Evolutionary conservation across 2,888 invertebrate species (phyloP).

Genomic region (Epinotia ramella): DNA sequence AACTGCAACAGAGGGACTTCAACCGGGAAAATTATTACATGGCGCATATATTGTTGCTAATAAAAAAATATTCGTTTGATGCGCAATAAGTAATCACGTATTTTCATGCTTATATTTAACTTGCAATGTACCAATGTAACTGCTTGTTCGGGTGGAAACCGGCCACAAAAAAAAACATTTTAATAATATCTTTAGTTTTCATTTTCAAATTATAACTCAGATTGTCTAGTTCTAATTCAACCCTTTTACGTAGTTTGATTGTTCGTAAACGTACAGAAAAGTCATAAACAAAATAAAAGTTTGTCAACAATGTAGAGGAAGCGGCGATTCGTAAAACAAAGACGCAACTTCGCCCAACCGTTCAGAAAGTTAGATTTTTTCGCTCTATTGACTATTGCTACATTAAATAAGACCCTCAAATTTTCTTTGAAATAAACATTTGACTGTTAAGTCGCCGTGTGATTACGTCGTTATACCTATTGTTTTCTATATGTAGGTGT

Average conservation of each 20-base stretch:
- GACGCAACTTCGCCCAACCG: constrained; percentile 18
- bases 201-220: background rate
- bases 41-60: background rate
- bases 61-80: background rate
- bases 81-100: background rate
- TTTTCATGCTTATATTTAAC: too few relatives aligned
- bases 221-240: background rate
- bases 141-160: too few relatives aligned
- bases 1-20: too few relatives aligned
- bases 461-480: background rate
- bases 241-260: background rate
- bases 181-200: too few relatives aligned
- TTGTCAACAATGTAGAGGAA: background rate
- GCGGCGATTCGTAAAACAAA: constrained; percentile 11
- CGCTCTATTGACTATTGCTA: constrained; percentile 20
- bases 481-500: background rate
- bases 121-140: too few relatives aligned
- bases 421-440: background rate
- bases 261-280: background rate
- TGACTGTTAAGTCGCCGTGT: background rate
- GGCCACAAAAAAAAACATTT: too few relatives aligned
- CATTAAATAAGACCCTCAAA: constrained; percentile 21
- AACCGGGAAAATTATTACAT: background rate
- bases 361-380: constrained; percentile 30
- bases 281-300: constrained; percentile 32